Evolutionary conservation across 2,888 invertebrate genomes (phyloP).

Genomic region (Eustalomyia histrio): DNA sequence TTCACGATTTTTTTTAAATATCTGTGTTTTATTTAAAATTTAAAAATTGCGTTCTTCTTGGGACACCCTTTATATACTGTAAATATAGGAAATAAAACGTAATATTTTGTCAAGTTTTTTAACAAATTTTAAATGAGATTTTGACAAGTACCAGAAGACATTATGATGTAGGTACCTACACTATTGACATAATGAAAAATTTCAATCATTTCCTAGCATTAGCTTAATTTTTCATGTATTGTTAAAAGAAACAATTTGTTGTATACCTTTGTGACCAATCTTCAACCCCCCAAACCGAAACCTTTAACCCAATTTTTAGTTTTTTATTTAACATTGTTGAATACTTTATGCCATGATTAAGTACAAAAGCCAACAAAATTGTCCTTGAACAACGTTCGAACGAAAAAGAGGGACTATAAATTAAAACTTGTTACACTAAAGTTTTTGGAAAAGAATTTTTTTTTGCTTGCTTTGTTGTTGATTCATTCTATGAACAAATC

Average conservation of each 20-base stretch:
- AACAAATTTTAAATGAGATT: too few relatives aligned
- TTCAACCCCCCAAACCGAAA: background rate
- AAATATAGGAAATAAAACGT: background rate
- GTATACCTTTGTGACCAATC: background rate
- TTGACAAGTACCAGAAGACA: too few relatives aligned
- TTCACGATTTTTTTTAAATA: too few relatives aligned
- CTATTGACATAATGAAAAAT: too few relatives aligned
- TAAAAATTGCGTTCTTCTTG: too few relatives aligned
- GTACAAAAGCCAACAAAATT: constrained; percentile 28
- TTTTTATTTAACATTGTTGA: background rate
- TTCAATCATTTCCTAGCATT: too few relatives aligned
- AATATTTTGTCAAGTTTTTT: background rate
- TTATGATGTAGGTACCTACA: too few relatives aligned
- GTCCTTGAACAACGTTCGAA: constrained; percentile 26
- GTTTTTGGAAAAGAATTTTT: background rate
- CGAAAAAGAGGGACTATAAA: constrained; percentile 18
- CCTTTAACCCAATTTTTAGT: background rate
- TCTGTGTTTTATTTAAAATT: too few relatives aligned
- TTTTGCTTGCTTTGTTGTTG: background rate
- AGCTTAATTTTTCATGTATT: too few relatives aligned
- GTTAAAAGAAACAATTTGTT: too few relatives aligned
- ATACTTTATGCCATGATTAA: constrained; percentile 34
- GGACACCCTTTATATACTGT: too few relatives aligned
- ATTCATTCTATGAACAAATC: background rate
- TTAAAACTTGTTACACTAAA: constrained; percentile 41